phyloP scores from a whole-genome alignment of 2,797 vertebrate genomes.

The Aldrovandia affinis region DNA sequence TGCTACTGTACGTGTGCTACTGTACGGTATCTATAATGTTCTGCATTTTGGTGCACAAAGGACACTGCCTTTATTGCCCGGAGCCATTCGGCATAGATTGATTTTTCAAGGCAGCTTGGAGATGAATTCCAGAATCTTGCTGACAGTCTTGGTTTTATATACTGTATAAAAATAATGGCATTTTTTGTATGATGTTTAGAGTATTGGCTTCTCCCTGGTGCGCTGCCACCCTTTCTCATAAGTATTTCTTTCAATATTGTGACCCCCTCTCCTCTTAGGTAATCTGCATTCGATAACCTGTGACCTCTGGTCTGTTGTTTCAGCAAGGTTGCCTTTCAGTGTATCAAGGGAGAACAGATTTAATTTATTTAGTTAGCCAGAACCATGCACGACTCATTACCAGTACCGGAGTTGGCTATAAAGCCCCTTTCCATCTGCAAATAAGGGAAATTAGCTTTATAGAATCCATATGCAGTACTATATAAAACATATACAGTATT shows the following conservation, averaged over 20 bases:
- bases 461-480: too few species aligned
- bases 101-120: neutral
- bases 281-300: neutral
- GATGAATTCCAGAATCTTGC: neutral
- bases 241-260: neutral
- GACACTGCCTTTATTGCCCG: neutral
- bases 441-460: too few species aligned
- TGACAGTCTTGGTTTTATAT: neutral
- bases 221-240: neutral
- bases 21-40: neutral
- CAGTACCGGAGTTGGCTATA: too few species aligned
- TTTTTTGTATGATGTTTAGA: neutral
- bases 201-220: neutral
- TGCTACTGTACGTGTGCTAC: neutral
- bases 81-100: neutral
- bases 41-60: neutral
- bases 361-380: too few species aligned
- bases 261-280: neutral
- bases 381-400: too few species aligned
- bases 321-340: too few species aligned
- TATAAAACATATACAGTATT: too few species aligned
- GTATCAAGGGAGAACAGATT: too few species aligned
- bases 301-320: too few species aligned
- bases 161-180: neutral
- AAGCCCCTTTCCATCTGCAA: too few species aligned